phyloP scores from a whole-genome alignment of 2,797 vertebrate species.

The Clamator glandarius region DNA sequence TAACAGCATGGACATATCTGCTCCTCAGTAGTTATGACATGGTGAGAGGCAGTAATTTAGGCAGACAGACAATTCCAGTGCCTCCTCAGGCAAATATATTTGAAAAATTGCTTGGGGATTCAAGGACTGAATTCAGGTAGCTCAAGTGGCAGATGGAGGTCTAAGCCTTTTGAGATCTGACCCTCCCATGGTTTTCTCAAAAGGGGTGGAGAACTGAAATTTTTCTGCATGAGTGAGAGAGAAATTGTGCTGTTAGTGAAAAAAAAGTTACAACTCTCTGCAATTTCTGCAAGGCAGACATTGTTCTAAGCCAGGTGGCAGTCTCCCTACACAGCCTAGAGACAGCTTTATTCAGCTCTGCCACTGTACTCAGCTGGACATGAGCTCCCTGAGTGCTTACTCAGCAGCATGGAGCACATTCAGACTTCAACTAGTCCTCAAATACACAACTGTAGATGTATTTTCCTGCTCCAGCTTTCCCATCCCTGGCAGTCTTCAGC shows the following conservation, averaged over 20 bases:
- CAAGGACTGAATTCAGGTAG: background rate
- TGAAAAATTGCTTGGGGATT: background rate
- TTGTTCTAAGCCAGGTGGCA: background rate
- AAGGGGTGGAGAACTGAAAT: background rate
- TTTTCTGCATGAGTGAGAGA: background rate
- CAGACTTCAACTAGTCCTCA: background rate
- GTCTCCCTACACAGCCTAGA: background rate
- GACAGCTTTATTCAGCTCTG: background rate
- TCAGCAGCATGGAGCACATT: rapidly evolving
- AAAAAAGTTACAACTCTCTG: background rate
- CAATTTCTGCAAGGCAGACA: background rate
- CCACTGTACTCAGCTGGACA: rapidly evolving
- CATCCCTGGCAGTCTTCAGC: background rate
- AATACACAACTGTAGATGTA: background rate
- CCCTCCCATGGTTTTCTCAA: background rate
- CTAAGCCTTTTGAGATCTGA: background rate
- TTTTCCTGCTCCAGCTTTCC: background rate
- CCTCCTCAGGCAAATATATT: background rate
- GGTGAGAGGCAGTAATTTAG: background rate
- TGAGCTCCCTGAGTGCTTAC: rapidly evolving
- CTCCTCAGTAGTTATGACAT: background rate
- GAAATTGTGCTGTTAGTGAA: background rate
- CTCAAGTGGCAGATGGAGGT: background rate
- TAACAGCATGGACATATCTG: background rate
- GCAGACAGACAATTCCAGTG: background rate